Conservation (phyloP, 2,888 invertebrate genomes). For the Atrina japonica region DNA sequence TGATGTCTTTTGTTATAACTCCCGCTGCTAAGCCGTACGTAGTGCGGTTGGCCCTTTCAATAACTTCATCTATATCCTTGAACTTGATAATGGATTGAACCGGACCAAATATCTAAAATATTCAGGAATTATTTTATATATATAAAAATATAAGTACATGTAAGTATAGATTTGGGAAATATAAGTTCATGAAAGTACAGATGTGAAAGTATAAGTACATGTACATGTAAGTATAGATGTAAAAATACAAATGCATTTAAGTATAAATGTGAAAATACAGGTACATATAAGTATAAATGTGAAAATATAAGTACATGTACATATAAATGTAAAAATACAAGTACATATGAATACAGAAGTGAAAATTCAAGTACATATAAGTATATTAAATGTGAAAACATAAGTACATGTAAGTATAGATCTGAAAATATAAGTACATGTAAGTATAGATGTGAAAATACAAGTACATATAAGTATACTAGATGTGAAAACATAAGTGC, state of each 20-base stretch:
- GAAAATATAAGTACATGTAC: neutral
- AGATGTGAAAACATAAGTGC: neutral
- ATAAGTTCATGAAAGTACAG: neutral
- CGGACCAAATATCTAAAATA: constrained; percentile 92
- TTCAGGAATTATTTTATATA: too few species aligned
- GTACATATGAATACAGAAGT: neutral
- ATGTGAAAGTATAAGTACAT: neutral
- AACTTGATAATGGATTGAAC: constrained; percentile 93
- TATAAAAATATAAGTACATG: neutral
- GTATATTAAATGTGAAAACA: neutral
- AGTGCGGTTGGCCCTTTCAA: constrained; percentile 90
- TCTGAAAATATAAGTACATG: neutral
- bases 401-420: too few species aligned
- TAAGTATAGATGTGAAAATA: too few species aligned
- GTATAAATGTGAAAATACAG: neutral
- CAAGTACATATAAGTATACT: neutral
- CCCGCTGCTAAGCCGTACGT: constrained; percentile 91
- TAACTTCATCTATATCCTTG: constrained; percentile 89
- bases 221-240: too few species aligned
- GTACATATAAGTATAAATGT: neutral
- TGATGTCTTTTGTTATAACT: constrained; percentile 89
- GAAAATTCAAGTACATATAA: neutral
- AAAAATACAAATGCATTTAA: neutral
- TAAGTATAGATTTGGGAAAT: neutral
- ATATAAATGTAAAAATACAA: neutral